phyloP scores from a whole-genome alignment of 2,113 vertebrate genomes.

The Rhegmatorhina hoffmannsi region DNA sequence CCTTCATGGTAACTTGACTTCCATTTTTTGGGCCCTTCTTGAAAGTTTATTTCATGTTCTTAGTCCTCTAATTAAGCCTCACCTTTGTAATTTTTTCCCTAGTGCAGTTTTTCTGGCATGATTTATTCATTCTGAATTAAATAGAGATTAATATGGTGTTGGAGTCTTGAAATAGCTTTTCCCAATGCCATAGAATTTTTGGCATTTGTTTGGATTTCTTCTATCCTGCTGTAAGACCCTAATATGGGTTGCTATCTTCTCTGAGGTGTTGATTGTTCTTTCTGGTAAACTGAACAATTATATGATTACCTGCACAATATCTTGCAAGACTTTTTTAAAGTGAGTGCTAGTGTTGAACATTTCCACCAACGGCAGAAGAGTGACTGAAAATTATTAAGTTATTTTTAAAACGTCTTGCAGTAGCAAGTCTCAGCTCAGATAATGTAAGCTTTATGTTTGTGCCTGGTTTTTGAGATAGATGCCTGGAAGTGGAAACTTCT shows the following conservation, averaged over 20 bases:
- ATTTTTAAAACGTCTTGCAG: not conserved
- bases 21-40: not conserved
- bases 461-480: not conserved
- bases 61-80: not conserved
- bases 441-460: not conserved
- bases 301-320: not conserved
- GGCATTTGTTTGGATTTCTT: not conserved
- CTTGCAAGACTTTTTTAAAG: not conserved
- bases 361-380: not conserved
- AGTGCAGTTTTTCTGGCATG: not conserved
- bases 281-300: not conserved
- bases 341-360: accelerated
- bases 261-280: not conserved
- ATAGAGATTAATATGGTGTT: not conserved
- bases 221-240: not conserved
- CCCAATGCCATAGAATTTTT: not conserved
- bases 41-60: not conserved
- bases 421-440: not conserved
- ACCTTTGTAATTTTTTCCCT: not conserved
- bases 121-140: not conserved
- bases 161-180: not conserved
- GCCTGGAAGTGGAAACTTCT: not conserved
- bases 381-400: not conserved
- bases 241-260: not conserved
- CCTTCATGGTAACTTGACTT: not conserved